Conservation (phyloP, 1,140 invertebrate genomes). For the Diabrotica virgifera region DNA sequence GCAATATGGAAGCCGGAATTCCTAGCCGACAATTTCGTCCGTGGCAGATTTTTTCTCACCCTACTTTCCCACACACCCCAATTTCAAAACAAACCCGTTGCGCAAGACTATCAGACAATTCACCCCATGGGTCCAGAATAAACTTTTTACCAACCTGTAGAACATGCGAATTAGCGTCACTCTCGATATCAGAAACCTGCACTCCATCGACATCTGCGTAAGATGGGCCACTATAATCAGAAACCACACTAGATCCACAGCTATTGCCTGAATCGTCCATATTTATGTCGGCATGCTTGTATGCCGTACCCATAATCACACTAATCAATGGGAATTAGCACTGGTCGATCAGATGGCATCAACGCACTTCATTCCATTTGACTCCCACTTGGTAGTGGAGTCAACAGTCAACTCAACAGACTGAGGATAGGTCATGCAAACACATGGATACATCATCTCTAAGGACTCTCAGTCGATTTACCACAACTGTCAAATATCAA, state of each 20-base stretch:
- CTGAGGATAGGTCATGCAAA: no score
- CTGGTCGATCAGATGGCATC: not conserved
- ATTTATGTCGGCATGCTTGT: constrained; percentile 42
- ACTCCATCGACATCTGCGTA: constrained; percentile 42
- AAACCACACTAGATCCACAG: constrained; percentile 46
- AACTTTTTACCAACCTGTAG: constrained; percentile 33
- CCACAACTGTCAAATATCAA: no score
- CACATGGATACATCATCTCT: no score
- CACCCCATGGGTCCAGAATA: not conserved
- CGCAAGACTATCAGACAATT: not conserved
- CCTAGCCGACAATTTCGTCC: not conserved
- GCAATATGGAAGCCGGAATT: no score
- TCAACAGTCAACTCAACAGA: no score
- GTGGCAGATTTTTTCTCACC: not conserved
- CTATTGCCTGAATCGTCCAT: constrained; percentile 48
- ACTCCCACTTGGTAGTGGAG: not conserved
- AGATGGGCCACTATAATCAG: constrained; percentile 43
- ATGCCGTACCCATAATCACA: constrained; percentile 40
- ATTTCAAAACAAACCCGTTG: not conserved
- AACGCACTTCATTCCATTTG: not conserved
- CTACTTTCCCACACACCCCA: not conserved
- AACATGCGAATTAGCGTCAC: constrained; percentile 37
- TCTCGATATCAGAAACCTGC: constrained; percentile 46
- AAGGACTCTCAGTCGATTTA: no score
- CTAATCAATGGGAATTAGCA: constrained; percentile 6